Conservation (phyloP, 2,113 vertebrate genomes). For the Cavia porcellus region DNA sequence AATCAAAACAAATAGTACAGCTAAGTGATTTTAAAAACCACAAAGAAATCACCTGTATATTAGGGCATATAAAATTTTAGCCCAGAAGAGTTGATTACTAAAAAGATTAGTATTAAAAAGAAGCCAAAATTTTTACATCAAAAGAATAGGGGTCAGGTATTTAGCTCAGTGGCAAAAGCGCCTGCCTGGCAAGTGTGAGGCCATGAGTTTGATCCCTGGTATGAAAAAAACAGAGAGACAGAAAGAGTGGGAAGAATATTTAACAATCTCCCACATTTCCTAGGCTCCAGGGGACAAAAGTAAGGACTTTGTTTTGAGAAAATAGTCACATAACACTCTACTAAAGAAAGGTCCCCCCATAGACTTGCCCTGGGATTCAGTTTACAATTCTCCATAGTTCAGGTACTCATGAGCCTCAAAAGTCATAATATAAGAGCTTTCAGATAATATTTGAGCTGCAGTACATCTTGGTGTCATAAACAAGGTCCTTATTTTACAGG, state of each 20-base stretch:
- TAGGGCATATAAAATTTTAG: background rate
- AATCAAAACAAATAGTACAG: background rate
- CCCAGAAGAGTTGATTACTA: background rate
- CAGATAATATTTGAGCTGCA: background rate
- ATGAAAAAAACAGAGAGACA: no score
- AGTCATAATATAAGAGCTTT: background rate
- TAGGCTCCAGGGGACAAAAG: background rate
- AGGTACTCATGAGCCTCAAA: background rate
- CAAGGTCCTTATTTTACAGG: background rate
- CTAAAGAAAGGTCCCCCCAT: background rate
- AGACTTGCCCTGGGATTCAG: background rate
- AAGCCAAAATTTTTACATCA: background rate
- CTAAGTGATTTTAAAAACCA: background rate
- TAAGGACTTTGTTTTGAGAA: background rate
- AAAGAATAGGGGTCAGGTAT: no score
- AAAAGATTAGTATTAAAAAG: background rate
- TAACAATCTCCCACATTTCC: background rate
- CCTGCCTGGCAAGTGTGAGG: no score
- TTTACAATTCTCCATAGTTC: background rate
- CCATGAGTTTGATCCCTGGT: no score
- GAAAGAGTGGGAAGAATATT: background rate
- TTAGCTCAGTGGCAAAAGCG: no score
- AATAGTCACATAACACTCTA: background rate
- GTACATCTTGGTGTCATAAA: background rate
- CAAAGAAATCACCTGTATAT: background rate